A percentile compares a stretch with the other conserved stretches of the same genome.
phyloP scores from a whole-genome alignment of 2,797 vertebrate species.

The Pseudotriccus pelzelni region DNA sequence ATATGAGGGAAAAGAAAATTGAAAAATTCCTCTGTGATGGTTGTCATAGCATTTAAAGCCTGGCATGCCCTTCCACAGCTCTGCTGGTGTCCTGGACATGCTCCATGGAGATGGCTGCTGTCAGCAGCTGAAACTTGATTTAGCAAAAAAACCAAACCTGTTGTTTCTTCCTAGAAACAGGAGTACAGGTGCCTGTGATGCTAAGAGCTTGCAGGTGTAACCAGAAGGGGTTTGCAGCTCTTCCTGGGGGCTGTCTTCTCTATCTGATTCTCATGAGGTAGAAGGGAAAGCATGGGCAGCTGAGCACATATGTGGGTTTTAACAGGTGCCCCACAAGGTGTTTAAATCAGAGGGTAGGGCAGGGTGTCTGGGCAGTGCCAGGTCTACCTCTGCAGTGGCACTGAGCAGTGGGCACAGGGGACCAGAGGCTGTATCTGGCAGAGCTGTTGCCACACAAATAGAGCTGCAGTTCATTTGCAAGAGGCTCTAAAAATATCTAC shows the following conservation, averaged over 20 bases:
- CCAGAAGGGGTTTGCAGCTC: neutral
- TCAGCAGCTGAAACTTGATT: slow-evolving; percentile 2
- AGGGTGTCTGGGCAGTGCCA: neutral
- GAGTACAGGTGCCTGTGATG: neutral
- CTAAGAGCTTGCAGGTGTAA: neutral
- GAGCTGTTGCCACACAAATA: neutral
- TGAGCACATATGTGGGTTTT: neutral
- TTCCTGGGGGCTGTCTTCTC: neutral
- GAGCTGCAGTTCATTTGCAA: neutral
- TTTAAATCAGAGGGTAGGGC: neutral
- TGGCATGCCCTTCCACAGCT: neutral
- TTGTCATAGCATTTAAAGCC: slow-evolving; percentile 13
- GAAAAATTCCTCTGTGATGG: neutral
- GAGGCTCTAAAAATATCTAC: slow-evolving; percentile 38
- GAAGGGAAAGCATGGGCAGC: neutral
- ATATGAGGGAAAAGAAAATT: neutral
- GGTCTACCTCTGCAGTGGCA: neutral
- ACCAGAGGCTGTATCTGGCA: neutral
- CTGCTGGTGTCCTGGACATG: neutral
- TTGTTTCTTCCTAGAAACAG: neutral
- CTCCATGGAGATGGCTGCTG: neutral
- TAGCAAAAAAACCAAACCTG: neutral
- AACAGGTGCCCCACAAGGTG: neutral
- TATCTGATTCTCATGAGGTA: neutral
- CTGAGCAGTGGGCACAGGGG: neutral